These are phyloP conservation scores for Acanthurus lineatus DNA, from an alignment of 2,797 vertebrate genomes.

Conservation along the genomic window DNA sequence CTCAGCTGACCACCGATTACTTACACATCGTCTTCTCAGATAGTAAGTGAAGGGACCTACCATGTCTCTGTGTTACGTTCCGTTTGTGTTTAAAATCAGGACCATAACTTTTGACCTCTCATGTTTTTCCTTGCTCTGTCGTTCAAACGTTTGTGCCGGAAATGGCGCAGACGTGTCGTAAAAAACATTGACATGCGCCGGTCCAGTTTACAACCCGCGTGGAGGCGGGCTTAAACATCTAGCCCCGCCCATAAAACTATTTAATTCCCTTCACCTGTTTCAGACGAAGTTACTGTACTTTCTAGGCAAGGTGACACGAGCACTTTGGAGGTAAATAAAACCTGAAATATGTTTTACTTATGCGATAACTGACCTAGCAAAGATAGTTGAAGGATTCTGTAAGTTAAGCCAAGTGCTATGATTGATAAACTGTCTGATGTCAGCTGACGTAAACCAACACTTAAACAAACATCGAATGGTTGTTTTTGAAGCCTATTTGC, in stretches of 20 bases:
- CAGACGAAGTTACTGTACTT: fast-evolving
- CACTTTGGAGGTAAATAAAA: background rate
- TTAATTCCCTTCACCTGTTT: background rate
- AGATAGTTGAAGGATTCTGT: background rate
- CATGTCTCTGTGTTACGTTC: slow-evolving; percentile 72
- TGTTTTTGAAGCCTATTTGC: background rate
- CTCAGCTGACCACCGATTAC: fast-evolving
- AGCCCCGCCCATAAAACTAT: background rate
- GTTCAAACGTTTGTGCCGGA: slow-evolving; percentile 66
- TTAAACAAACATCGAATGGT: background rate
- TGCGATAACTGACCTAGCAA: background rate
- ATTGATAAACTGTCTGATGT: background rate
- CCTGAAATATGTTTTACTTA: background rate
- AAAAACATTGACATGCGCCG: slow-evolving; percentile 8
- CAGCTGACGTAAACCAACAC: background rate
- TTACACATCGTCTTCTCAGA: fast-evolving
- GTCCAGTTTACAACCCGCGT: too few species aligned
- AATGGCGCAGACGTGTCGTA: slow-evolving; percentile 37
- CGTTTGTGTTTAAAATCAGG: slow-evolving; percentile 30
- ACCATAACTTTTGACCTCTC: slow-evolving; percentile 79
- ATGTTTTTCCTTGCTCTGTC: slow-evolving; percentile 45
- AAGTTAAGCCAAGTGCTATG: background rate
- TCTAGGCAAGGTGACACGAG: too few species aligned
- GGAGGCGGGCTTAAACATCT: background rate
- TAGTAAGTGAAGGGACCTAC: slow-evolving; percentile 52